These are phyloP conservation scores for Theodoxus fluviatilis DNA, from an alignment of 2,888 invertebrate species.

Conservation along the genomic window DNA sequence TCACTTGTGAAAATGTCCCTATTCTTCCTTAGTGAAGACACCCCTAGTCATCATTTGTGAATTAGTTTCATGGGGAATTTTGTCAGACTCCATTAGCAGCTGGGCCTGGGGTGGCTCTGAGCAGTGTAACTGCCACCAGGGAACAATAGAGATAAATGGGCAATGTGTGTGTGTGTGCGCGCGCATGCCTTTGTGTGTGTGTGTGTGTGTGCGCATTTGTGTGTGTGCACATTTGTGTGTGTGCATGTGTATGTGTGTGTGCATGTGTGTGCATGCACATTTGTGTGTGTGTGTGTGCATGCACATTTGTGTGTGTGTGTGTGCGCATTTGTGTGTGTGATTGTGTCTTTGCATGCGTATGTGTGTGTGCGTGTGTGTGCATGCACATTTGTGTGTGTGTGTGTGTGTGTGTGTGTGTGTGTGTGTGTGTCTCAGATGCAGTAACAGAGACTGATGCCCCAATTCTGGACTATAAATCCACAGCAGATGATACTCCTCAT, in stretches of 20 bases:
- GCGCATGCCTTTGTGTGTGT: constrained; percentile 6
- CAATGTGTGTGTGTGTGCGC: background rate
- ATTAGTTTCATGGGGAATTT: background rate
- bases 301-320: constrained; percentile 11
- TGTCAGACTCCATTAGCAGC: background rate
- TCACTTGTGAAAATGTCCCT: too few relatives aligned
- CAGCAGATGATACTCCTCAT: too few relatives aligned
- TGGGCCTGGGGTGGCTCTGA: background rate
- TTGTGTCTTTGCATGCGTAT: constrained; percentile 11
- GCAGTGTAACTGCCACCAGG: background rate
- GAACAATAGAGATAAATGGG: background rate
- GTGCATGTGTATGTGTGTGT: constrained; percentile 7
- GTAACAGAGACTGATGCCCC: constrained; percentile 11
- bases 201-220: constrained; percentile 8
- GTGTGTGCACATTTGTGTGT: constrained; percentile 2
- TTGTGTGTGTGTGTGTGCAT: background rate
- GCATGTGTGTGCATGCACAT: background rate
- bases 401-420: constrained; percentile 17
- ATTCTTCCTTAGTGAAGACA: too few relatives aligned
- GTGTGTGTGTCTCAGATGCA: constrained; percentile 18
- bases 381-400: background rate
- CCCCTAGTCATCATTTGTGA: background rate
- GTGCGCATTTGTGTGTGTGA: constrained; percentile 11
- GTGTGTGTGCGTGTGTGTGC: constrained; percentile 17
- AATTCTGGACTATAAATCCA: too few relatives aligned